These are phyloP conservation scores for Noturus placidus DNA, from an alignment of 2,113 vertebrate species.

Conservation along the genomic window DNA sequence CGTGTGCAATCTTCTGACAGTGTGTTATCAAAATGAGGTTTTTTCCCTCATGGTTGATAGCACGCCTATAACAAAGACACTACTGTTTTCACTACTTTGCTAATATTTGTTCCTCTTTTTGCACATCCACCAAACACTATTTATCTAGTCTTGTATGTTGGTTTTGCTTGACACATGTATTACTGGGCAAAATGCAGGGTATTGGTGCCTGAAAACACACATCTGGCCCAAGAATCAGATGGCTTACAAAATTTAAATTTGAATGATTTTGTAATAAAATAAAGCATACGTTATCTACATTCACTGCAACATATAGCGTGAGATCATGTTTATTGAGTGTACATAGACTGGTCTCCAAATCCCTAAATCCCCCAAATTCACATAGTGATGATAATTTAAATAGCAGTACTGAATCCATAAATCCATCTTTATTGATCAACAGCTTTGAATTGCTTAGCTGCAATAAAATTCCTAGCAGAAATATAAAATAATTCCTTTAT, in stretches of 20 bases:
- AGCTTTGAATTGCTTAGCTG: neutral
- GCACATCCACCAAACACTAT: too few relatives aligned
- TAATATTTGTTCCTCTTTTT: neutral
- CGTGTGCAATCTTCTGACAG: too few relatives aligned
- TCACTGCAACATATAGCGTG: neutral
- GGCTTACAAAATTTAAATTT: neutral
- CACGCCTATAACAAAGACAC: too few relatives aligned
- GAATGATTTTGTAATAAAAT: neutral
- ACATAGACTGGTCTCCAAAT: too few relatives aligned
- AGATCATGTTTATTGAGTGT: neutral
- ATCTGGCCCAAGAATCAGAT: neutral
- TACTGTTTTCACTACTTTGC: neutral
- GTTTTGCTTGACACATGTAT: neutral
- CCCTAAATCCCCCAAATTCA: neutral
- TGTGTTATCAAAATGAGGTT: too few relatives aligned
- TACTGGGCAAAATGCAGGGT: neutral
- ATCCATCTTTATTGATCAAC: neutral
- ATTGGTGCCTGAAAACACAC: neutral
- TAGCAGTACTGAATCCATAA: neutral
- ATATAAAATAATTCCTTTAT: neutral
- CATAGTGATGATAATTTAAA: neutral
- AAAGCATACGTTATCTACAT: neutral
- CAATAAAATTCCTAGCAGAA: neutral
- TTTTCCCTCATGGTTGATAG: too few relatives aligned
- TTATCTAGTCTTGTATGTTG: neutral